Evolutionary conservation across 2,888 invertebrate genomes (phyloP), one percentile per base, ranked within the genome.

Genomic region (Eupithecia exiguata): DNA sequence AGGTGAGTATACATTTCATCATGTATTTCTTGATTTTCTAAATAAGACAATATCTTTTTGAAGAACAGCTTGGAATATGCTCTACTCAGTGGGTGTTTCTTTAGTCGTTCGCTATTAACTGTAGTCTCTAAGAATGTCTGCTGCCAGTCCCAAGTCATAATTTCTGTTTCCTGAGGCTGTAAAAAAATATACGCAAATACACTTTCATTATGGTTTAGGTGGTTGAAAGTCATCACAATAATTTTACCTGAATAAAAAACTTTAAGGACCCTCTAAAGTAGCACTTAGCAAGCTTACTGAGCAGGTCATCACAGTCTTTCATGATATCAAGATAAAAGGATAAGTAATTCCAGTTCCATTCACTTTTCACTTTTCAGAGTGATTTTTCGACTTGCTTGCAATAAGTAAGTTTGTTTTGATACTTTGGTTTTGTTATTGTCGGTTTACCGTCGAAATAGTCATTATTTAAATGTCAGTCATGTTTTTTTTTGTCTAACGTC

Each of bases 51-150:
- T 3, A 97, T 79, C 77, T 92, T 92, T 86, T 97, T 97, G 16
- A 97, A 88, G 89, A 97, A 97, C 43, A 94, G 89, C 83, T 93
- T 95, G 78, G 95, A 95, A 86, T 97, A 97, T 53, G 94, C 92
- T 62, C 88, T 84, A 79, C 95, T 96, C 7, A 97, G 82, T 1
- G 97, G 97, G 88, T 95, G 96, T 76, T 94, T 91, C 82, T 93
- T 87, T 74, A 96, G 88, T 53, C 95, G 81, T 10, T 91, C 79
- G 79, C 92, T 95, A 62, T 95, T 89, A 14, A 96, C 89, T 16
- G 97, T 97, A 66, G 88, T 86, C 21, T 95, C 88, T 16, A 97
- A 82, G 69, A 97, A 92, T 66, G 82, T 79, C 79, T 95, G 91
- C 87, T 97, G 97, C 69, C 90, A 87, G n/a, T 92, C 89, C 95